phyloP scores from a whole-genome alignment of 2,888 invertebrate genomes.

The Lithosia quadra region DNA sequence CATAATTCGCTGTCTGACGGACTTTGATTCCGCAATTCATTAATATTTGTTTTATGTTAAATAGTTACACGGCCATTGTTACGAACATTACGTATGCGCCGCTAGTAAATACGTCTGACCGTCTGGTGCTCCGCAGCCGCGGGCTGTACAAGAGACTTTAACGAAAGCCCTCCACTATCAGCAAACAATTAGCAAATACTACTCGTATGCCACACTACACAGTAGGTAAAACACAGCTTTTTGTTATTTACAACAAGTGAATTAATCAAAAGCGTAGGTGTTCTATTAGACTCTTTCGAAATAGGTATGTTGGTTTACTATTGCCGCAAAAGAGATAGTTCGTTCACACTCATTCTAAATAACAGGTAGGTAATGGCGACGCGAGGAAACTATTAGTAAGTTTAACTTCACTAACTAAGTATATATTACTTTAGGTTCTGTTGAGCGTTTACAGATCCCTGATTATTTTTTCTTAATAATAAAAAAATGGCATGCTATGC shows the following conservation, averaged over 20 bases:
- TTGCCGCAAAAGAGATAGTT: neutral
- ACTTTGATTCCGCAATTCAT: conserved; percentile 10
- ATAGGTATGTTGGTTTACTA: neutral
- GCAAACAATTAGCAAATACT: neutral
- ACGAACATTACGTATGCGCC: neutral
- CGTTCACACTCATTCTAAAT: neutral
- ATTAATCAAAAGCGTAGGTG: neutral
- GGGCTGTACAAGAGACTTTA: conserved; percentile 10
- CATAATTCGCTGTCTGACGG: neutral
- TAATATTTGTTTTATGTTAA: conserved; percentile 8
- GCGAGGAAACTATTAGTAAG: neutral
- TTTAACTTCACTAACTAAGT: neutral
- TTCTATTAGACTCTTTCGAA: neutral
- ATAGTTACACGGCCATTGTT: neutral
- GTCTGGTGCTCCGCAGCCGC: neutral
- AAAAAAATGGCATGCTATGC: neutral
- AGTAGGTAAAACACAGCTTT: neutral
- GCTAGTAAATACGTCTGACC: neutral
- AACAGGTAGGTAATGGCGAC: neutral
- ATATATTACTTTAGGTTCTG: neutral
- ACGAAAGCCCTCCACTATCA: neutral
- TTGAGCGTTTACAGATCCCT: neutral
- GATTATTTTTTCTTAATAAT: neutral
- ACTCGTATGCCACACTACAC: neutral
- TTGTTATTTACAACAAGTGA: neutral